Percentiles rank a stretch among this genome's conserved stretches.
Evolutionary conservation across 2,888 invertebrate species (phyloP).

Genomic region (Craniophora ligustri): DNA sequence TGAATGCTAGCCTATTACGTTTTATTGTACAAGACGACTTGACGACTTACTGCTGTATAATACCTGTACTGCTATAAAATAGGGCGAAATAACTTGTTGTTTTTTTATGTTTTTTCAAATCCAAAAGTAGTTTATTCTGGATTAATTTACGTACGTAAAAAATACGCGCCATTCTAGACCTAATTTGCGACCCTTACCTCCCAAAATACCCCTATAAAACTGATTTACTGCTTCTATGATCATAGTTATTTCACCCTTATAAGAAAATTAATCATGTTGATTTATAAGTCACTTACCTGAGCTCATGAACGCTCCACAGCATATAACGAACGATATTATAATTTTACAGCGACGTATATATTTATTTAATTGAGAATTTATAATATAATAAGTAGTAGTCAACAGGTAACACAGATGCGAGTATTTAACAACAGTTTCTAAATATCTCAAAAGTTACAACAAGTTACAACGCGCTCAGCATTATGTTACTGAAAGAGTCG

Average conservation of each 20-base stretch:
- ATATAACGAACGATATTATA: constrained; percentile 53
- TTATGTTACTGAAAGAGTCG: constrained; percentile 68
- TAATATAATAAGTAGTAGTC: constrained; percentile 81
- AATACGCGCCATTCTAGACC: not conserved
- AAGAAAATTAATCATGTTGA: constrained; percentile 29
- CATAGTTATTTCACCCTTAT: constrained; percentile 24
- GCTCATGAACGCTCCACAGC: constrained; percentile 60
- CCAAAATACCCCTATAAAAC: constrained; percentile 24
- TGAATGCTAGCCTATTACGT: constrained; percentile 38
- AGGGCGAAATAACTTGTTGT: constrained; percentile 5
- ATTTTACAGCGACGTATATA: constrained; percentile 76
- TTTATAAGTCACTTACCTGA: constrained; percentile 63
- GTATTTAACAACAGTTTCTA: constrained; percentile 83
- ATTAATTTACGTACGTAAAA: not conserved
- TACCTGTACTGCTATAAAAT: constrained; percentile 1
- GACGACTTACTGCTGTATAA: not conserved
- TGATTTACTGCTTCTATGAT: constrained; percentile 23
- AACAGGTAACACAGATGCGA: constrained; percentile 87
- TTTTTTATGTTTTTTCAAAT: not conserved
- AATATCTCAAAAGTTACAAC: constrained; percentile 86
- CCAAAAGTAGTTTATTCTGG: not conserved
- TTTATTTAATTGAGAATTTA: constrained; percentile 73
- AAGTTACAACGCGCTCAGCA: constrained; percentile 72
- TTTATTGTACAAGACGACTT: constrained; percentile 9
- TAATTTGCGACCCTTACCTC: constrained; percentile 9